Conservation (phyloP, 2,888 invertebrate species). For the Aphidius colemani region DNA sequence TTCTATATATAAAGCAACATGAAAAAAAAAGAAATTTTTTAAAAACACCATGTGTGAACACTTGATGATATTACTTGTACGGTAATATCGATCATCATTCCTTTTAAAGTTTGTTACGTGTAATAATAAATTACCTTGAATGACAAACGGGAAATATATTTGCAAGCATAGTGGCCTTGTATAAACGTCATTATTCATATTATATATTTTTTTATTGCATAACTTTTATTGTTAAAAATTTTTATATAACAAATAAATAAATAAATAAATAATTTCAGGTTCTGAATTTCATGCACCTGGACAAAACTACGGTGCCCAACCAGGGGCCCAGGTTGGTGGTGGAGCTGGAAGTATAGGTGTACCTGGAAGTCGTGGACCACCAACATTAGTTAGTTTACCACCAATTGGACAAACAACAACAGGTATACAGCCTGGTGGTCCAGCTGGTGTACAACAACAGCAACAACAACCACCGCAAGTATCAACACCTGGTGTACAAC, state of each 20-base stretch:
- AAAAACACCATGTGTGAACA: too few species aligned
- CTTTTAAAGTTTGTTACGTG: too few species aligned
- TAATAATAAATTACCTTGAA: not conserved
- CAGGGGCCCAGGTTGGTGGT: slow-evolving; percentile 57
- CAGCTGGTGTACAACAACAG: slow-evolving; percentile 43
- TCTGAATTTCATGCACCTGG: slow-evolving; percentile 57
- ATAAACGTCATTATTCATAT: slow-evolving; percentile 1
- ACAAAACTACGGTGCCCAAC: slow-evolving; percentile 57
- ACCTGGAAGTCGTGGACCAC: slow-evolving; percentile 54
- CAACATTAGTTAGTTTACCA: slow-evolving; percentile 51
- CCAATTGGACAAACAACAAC: slow-evolving; percentile 51
- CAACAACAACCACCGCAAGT: slow-evolving; percentile 42
- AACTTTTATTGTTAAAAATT: not conserved
- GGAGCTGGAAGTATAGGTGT: slow-evolving; percentile 55
- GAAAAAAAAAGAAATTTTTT: too few species aligned
- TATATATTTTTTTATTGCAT: slow-evolving; percentile 6
- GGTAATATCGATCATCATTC: too few species aligned
- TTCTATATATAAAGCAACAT: too few species aligned
- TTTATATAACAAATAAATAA: slow-evolving; percentile 2
- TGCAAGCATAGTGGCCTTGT: not conserved
- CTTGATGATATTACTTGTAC: too few species aligned
- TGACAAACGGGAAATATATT: not conserved
- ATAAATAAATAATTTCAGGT: slow-evolving; percentile 40
- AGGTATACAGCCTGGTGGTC: slow-evolving; percentile 51
- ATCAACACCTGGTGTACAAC: slow-evolving; percentile 48